Percentiles rank a stretch among this genome's conserved stretches.
phyloP scores from a whole-genome alignment of 2,797 vertebrate species.

The Carduelis carduelis region DNA sequence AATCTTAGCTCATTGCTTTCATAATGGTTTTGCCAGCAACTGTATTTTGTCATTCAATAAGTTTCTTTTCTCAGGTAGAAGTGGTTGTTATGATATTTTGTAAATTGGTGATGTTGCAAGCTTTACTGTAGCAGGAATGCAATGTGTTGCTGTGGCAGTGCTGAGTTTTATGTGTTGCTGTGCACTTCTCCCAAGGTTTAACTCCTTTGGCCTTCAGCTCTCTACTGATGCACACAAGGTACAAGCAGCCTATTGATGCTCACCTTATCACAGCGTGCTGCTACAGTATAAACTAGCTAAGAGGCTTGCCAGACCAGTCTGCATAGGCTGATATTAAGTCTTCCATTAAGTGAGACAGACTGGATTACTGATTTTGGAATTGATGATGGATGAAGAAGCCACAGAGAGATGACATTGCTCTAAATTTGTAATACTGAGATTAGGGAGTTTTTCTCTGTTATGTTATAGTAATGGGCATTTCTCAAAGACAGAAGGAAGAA shows the following conservation, averaged over 20 bases:
- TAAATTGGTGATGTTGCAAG: background rate
- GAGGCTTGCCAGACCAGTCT: constrained; percentile 40
- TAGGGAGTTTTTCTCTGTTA: constrained; percentile 27
- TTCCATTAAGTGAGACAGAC: constrained; percentile 59
- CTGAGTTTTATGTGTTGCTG: background rate
- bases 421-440: constrained; percentile 40
- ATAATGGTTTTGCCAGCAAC: background rate
- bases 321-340: constrained; percentile 61
- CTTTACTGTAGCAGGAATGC: background rate
- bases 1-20: background rate
- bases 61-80: background rate
- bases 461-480: constrained; percentile 44
- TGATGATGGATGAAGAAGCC: constrained; percentile 58
- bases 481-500: constrained; percentile 12
- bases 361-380: constrained; percentile 57
- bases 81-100: background rate
- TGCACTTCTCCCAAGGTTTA: background rate
- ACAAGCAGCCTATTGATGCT: background rate
- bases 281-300: constrained; percentile 1
- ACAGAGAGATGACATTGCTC: constrained; percentile 22
- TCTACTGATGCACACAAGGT: background rate
- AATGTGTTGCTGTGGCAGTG: background rate
- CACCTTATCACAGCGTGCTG: background rate
- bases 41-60: background rate
- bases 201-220: background rate